Conservation (phyloP, 2,797 vertebrate species). For the Emys orbicularis region DNA sequence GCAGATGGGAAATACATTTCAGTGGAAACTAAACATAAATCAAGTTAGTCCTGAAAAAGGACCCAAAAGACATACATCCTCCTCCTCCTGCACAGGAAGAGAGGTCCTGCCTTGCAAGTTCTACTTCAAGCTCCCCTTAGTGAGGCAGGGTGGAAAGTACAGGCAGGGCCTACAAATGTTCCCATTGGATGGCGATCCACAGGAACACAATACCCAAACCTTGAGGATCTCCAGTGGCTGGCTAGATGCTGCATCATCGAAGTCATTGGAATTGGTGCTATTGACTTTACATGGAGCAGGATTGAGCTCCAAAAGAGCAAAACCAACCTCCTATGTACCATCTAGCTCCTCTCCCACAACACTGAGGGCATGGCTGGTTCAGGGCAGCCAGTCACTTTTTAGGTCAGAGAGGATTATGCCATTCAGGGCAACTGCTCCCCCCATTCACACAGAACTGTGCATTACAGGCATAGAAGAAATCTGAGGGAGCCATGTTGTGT, state of each 20-base stretch:
- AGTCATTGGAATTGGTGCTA: neutral
- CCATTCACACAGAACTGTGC: no score
- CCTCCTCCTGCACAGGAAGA: neutral
- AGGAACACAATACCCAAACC: neutral
- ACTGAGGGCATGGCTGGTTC: no score
- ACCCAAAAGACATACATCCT: neutral
- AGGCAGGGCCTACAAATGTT: neutral
- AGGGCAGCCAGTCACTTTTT: no score
- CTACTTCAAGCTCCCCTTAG: slow-evolving; percentile 5
- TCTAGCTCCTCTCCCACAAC: no score
- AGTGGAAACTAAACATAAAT: neutral
- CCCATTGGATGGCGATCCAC: neutral
- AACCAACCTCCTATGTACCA: no score
- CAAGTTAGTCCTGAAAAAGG: neutral
- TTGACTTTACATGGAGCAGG: no score
- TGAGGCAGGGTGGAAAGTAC: neutral
- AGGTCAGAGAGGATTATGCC: no score
- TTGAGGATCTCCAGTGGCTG: neutral
- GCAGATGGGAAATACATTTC: neutral
- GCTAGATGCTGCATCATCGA: no score
- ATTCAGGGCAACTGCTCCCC: no score
- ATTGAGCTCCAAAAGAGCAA: no score
- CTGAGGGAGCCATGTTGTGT: no score
- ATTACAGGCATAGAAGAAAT: no score
- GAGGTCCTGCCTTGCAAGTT: neutral